Evolutionary conservation across 1,140 invertebrate genomes (phyloP).

Genomic region (Sycophila sp.): DNA sequence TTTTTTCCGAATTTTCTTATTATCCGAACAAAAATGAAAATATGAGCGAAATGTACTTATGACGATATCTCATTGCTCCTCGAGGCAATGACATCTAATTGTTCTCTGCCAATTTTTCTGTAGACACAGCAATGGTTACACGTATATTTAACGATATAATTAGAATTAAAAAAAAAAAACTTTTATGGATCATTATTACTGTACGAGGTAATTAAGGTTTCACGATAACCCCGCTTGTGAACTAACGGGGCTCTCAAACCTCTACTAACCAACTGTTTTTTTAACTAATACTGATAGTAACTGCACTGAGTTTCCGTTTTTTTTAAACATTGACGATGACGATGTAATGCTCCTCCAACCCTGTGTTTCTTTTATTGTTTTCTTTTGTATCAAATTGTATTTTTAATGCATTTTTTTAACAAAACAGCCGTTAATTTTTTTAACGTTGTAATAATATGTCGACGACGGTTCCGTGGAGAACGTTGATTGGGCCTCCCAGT

Average conservation of each 20-base stretch:
- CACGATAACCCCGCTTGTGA: background rate
- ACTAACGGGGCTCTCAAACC: constrained; percentile 5
- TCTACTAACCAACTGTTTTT: constrained; percentile 7
- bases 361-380: constrained; percentile 22
- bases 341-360: constrained; percentile 2
- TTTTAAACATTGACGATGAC: constrained; percentile 4
- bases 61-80: background rate
- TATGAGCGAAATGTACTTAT: constrained; percentile 35
- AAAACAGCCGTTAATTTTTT: constrained; percentile 25
- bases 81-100: constrained; percentile 11
- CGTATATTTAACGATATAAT: constrained; percentile 5
- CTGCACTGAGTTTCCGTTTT: constrained; percentile 18
- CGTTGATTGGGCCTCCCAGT: constrained; percentile 34
- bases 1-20: background rate
- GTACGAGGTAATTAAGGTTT: background rate
- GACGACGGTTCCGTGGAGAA: constrained; percentile 33
- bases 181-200: background rate
- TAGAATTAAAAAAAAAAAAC: background rate
- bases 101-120: constrained; percentile 21
- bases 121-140: constrained; percentile 1
- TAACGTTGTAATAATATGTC: constrained; percentile 22
- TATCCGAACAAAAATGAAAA: background rate
- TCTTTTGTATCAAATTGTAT: constrained; percentile 26
- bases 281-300: constrained; percentile 1
- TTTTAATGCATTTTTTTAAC: constrained; percentile 32